Base-by-base conservation (phyloP, 2,113 vertebrate species). In the Semnornis frantzii region DNA sequence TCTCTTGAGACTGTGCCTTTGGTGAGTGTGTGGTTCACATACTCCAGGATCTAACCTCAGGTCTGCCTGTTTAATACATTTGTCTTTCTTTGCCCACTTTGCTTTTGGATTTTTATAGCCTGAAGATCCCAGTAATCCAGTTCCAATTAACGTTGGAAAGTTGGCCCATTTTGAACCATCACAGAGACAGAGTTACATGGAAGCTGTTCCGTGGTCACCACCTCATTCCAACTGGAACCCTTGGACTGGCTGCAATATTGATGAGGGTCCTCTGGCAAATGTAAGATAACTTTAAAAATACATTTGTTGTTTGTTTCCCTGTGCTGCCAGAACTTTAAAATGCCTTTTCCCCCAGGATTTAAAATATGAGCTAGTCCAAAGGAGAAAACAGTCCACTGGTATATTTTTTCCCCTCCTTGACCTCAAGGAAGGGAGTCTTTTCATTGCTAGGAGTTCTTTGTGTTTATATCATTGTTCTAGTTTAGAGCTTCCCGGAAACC, bases 221-320 rank as follows among this genome's bases (percentile, higher is more conserved):
- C 99, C 99, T 8, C 99, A 99, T 73, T 98, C 98, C 94, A 99
- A 99, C 97, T 99, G 99, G 99, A 99, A 99, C 97, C 99, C 99
- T 33, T 99, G 99, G 99, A 99, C 99, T 39, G 98, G 99, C 97
- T 98, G 98, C 97, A 99, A 99, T 97, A 99, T 99, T 33, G 99
- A 99, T 68, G 99, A 99, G 15, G 99, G 99, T 3, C 99, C 99
- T 6, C 97, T 99, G 92, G 99, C 99, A 63, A 99, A 99, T 94
- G 65, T 86, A 93, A 64, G 57, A 33, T 17, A 63, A 7, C 44
- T 89, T 90, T 66, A 74, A 81, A 19, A 83, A 75, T 13, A 13
- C 11, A 27, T 70, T 64, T 85, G 17, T 63, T 74, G 5, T 31
- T 70, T 72, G 11, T 77, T 85, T 81, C 28, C 20, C 7, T 6